A percentile compares a stretch with the other conserved stretches of the same genome.
Evolutionary conservation across 2,888 invertebrate genomes (phyloP).

Genomic region (Tenthredo scrophulariae): DNA sequence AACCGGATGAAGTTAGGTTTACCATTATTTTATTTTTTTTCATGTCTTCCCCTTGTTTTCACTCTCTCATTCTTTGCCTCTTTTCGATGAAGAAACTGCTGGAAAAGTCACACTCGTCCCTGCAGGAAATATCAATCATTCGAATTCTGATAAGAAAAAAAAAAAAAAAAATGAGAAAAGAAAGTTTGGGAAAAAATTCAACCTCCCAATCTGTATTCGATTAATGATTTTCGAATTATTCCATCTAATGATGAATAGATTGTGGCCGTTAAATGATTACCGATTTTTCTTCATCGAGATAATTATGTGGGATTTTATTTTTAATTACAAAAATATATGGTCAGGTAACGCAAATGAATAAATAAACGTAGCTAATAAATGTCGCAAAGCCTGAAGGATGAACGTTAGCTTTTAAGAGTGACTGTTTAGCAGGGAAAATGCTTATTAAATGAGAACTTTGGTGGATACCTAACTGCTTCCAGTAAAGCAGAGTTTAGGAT

Average conservation of each 20-base stretch:
- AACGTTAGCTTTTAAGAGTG: neutral
- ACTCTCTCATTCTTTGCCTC: neutral
- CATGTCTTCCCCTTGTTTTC: neutral
- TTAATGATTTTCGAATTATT: neutral
- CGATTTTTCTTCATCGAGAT: neutral
- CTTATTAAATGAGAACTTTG: slow-evolving; percentile 3
- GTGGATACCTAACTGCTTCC: neutral
- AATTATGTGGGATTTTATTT: no score
- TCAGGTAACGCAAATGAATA: neutral
- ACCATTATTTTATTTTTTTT: neutral
- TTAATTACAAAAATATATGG: neutral
- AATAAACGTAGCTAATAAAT: neutral
- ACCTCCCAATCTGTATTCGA: neutral
- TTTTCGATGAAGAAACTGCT: neutral
- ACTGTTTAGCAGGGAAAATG: neutral
- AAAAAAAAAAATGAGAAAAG: neutral
- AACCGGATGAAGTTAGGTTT: neutral
- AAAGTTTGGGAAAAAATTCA: neutral
- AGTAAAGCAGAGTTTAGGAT: slow-evolving; percentile 1
- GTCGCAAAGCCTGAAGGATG: neutral
- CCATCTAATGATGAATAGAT: neutral
- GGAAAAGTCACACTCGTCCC: neutral
- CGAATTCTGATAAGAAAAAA: neutral
- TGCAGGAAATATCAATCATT: slow-evolving; percentile 24
- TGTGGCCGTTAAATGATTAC: neutral